Conservation (phyloP, 2,888 invertebrate species). For the Diaperis boleti region DNA sequence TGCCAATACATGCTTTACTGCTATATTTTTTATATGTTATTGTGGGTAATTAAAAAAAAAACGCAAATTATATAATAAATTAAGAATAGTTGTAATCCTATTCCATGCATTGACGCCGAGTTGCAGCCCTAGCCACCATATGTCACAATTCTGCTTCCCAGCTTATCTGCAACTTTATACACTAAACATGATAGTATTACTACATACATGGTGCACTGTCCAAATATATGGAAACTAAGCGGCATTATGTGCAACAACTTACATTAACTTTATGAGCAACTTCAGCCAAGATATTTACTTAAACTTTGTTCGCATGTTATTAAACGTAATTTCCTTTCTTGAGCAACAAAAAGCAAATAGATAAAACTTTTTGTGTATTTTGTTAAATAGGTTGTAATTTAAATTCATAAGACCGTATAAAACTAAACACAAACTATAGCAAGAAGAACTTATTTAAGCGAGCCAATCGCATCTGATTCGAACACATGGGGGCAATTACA, state of each 20-base stretch:
- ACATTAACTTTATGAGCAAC: slow-evolving; percentile 40
- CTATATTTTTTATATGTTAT: too few species aligned
- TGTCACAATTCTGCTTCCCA: slow-evolving; percentile 29
- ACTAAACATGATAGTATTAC: slow-evolving; percentile 23
- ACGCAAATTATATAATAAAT: too few species aligned
- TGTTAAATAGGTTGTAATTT: slow-evolving; percentile 34
- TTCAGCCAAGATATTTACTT: slow-evolving; percentile 41
- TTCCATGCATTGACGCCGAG: slow-evolving; percentile 18
- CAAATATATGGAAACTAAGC: slow-evolving; percentile 42
- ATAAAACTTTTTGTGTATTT: slow-evolving; percentile 43
- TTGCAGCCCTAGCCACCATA: slow-evolving; percentile 28
- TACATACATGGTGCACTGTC: slow-evolving; percentile 34
- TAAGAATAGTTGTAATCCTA: slow-evolving; percentile 20
- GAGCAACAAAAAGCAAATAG: slow-evolving; percentile 39
- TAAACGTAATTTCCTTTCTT: slow-evolving; percentile 41
- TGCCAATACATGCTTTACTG: too few species aligned
- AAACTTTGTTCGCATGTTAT: slow-evolving; percentile 44
- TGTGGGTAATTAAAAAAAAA: too few species aligned
- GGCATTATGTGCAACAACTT: slow-evolving; percentile 41
- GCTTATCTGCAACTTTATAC: slow-evolving; percentile 41
- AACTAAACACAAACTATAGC: slow-evolving; percentile 7
- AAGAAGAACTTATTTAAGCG: neutral
- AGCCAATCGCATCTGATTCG: neutral
- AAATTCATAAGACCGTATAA: slow-evolving; percentile 19
- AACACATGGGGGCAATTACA: neutral